phyloP scores from a whole-genome alignment of 2,888 invertebrate genomes.

The Folsomia candida region DNA sequence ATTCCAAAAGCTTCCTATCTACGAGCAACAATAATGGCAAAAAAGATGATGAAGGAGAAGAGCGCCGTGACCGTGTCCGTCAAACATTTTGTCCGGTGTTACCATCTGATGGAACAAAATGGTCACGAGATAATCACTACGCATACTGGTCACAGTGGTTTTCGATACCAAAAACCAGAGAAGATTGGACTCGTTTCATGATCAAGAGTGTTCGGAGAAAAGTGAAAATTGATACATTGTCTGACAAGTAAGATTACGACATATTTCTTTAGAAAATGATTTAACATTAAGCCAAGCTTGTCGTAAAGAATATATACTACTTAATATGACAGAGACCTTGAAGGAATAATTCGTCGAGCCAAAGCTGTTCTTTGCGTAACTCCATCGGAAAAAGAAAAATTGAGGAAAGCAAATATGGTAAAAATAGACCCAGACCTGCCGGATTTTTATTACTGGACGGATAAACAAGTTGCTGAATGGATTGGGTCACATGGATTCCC shows the following conservation, averaged over 20 bases:
- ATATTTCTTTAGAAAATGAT: background rate
- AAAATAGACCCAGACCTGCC: slow-evolving; percentile 27
- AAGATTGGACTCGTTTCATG: background rate
- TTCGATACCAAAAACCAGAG: background rate
- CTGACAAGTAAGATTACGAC: background rate
- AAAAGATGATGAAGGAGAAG: too few relatives aligned
- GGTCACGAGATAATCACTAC: too few relatives aligned
- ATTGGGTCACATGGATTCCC: background rate
- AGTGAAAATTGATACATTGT: background rate
- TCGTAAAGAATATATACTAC: background rate
- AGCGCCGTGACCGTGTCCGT: too few relatives aligned
- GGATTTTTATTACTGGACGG: slow-evolving; percentile 25
- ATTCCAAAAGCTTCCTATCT: too few relatives aligned
- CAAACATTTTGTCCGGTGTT: too few relatives aligned
- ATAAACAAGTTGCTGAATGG: slow-evolving; percentile 24
- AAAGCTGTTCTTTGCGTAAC: background rate
- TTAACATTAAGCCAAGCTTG: background rate
- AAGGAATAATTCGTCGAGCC: background rate
- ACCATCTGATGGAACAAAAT: too few relatives aligned
- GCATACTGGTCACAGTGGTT: too few relatives aligned
- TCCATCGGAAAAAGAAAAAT: too few relatives aligned
- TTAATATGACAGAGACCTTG: background rate
- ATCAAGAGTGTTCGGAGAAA: background rate
- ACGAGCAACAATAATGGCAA: too few relatives aligned
- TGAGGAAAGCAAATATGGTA: background rate